Evolutionary conservation across 2,888 invertebrate genomes (phyloP), one percentile per base, ranked within the genome.

Genomic region (Ormyrus rosae): DNA sequence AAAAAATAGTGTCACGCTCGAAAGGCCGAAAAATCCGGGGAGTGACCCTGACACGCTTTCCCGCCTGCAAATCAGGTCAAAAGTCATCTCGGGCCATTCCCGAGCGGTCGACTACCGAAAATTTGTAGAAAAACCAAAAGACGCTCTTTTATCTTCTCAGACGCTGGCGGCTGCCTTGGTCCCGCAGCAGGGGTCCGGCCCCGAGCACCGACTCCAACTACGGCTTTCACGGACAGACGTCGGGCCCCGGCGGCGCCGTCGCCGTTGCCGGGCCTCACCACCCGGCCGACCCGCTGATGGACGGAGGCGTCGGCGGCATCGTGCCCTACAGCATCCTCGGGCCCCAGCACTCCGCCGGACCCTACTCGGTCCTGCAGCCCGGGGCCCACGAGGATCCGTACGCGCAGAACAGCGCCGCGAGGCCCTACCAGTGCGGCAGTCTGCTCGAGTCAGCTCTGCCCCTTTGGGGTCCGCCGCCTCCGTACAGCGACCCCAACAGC

Each of bases 391-490:
- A 79, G 11, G 68, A 74, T 19, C 61, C 46, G 10, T 79, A 82
- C 61, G 45, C 53, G 3, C 72, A 73, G 50, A 68, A 51, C 60
- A 51, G n/a, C 55, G 67, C 58, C 86, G 86, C 80, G 55, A 85
- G 85, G 5, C 88, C 89, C 5, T 90, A 90, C 34, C 34, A 34
- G 34, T 34, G 34, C 34, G 34, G 34, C 83, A 90, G 90, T 69
- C 90, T 91, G 67, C 78, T 90, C 53, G 90, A 91, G 68, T 83
- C 88, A 0, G 87, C 89, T 1, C 88, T 89, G 4, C 89, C 89
- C 1, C 83, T 96, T 19, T 97, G 97, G 97, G 97, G 96, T 0
- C 97, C 97, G 0, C 97, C 97, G 0, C 97, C 97, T 0, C 97
- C 97, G 0, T 97, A 97, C 87, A 96, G 96, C 80, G 96, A 96